phyloP scores from a whole-genome alignment of 1,140 invertebrate species.

The Drosophila arizonae region DNA sequence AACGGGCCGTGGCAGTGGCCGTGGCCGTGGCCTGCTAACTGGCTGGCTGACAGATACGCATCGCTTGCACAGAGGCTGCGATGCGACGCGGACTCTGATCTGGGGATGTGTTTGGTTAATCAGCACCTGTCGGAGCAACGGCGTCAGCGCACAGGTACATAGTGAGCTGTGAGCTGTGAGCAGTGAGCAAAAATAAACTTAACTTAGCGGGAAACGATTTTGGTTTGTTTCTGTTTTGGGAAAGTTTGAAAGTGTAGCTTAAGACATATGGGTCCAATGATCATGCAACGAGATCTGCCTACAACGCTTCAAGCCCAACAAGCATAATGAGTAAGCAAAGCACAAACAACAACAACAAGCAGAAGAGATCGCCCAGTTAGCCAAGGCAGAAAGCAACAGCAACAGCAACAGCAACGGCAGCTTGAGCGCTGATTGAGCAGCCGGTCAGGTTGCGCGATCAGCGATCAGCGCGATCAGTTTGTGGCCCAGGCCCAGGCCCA shows the following conservation, averaged over 20 bases:
- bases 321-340: slow-evolving; percentile 39
- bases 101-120: slow-evolving; percentile 74
- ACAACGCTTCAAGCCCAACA: slow-evolving; percentile 5
- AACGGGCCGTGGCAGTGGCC: slow-evolving; percentile 23
- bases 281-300: slow-evolving; percentile 49
- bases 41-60: slow-evolving; percentile 79
- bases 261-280: slow-evolving; percentile 56
- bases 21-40: slow-evolving; percentile 49
- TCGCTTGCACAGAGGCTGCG: slow-evolving; percentile 41
- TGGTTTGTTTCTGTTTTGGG: slow-evolving; percentile 61
- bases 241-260: slow-evolving; percentile 70
- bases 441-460: slow-evolving; percentile 37
- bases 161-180: slow-evolving; percentile 19
- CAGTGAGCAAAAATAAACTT: slow-evolving; percentile 23
- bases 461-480: slow-evolving; percentile 21
- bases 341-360: slow-evolving; percentile 5
- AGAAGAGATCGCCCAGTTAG: not conserved
- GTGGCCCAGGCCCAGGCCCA: slow-evolving; percentile 2
- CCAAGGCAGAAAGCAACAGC: slow-evolving; percentile 11
- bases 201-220: slow-evolving; percentile 19
- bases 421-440: slow-evolving; percentile 39
- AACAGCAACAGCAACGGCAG: slow-evolving; percentile 8
- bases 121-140: slow-evolving; percentile 71
- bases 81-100: slow-evolving; percentile 12
- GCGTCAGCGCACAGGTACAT: slow-evolving; percentile 59